Evolutionary conservation across 1,140 invertebrate genomes (phyloP), one percentile per base, ranked within the genome.

Genomic region (Vanessa tameamea): DNA sequence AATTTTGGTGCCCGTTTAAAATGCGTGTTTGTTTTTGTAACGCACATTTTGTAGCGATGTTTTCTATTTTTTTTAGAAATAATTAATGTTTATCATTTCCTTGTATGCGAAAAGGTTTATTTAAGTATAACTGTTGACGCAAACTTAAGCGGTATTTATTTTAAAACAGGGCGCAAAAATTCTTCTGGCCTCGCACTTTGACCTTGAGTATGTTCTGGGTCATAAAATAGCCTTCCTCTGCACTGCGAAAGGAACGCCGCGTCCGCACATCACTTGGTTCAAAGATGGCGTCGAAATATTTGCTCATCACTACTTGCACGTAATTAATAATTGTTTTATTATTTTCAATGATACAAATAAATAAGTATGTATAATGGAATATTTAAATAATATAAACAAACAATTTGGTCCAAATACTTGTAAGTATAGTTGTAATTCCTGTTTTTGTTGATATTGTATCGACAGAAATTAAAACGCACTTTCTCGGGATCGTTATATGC

Each of bases 191-290:
- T 98, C 97, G 0, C 97, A 98, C 90, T 98, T 98, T 92, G 97
- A 98, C 93, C 95, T 97, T 92, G 97, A 98, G 94, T 98, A 98
- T 91, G 96, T 97, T 47, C 87, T 98, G 76, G 98, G 98, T 7
- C 97, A 98, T 89, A 98, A 98, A 92, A 98, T 98, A 67, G 96
- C 96, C 2, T 98, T 98, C 82, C 92, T 98, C 16, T 98, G 98
- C 87, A 96, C 97, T 15, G 97, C 97, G 1, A 95, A 95, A 84
- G 97, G 97, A 15, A 95, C 95, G 73, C 97, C 97, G 4, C 93
- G 97, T 59, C 97, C 97, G 0, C 96, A 97, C 47, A 97, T 98
- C 51, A 98, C 97, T 11, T 98, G 97, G 97, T 98, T 97, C 86
- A 98, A 98, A 90, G 97, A 98, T 92, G 97, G 97, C 12, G 95